Evolutionary conservation across 35 echinoderm and acorn worm species (phyloP).

Genomic region (Lytechinus pictus): DNA sequence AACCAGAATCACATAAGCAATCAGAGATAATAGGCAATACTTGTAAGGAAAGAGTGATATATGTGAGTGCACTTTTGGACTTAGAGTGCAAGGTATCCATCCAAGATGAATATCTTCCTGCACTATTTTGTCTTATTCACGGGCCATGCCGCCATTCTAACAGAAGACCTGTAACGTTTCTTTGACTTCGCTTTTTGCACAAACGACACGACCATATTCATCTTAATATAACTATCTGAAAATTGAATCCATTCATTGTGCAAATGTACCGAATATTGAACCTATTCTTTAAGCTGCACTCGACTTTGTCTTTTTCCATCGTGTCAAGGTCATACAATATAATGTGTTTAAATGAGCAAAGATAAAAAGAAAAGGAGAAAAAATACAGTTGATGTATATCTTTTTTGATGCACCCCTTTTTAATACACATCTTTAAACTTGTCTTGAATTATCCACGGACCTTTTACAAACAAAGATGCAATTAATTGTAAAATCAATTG

Average conservation of each 20-base stretch:
- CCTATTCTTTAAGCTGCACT: background rate
- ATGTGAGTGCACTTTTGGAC: constrained; percentile 3
- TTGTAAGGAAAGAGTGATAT: background rate
- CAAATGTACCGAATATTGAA: background rate
- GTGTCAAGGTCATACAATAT: background rate
- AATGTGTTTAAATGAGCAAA: background rate
- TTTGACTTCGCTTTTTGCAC: background rate
- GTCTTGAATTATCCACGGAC: too few species aligned
- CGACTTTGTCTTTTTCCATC: background rate
- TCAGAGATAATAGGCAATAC: constrained; percentile 19
- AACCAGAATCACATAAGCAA: background rate
- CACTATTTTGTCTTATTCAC: background rate
- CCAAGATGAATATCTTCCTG: background rate
- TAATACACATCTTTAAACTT: too few species aligned
- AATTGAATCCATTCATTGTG: background rate
- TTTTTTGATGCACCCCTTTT: background rate
- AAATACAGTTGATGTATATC: background rate
- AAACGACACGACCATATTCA: background rate
- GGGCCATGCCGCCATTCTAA: background rate
- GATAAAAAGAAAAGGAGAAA: background rate
- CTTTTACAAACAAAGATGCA: too few species aligned
- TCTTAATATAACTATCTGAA: background rate
- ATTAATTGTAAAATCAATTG: too few species aligned
- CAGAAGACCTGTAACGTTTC: background rate
- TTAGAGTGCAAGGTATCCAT: background rate